phyloP scores from a whole-genome alignment of 1,140 invertebrate genomes.

The Cryptotermes secundus region DNA sequence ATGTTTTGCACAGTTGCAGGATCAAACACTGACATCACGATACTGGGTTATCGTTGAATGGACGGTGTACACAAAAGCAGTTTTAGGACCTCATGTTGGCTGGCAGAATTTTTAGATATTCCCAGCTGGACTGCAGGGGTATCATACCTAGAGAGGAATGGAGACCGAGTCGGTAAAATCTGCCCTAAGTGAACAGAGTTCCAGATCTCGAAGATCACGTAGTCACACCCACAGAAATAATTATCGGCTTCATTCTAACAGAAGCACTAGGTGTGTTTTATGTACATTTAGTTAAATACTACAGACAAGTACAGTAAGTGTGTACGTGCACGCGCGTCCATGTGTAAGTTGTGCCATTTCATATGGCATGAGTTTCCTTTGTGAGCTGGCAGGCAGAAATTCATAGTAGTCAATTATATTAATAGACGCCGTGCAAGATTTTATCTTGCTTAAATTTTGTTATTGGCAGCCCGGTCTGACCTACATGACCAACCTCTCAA shows the following conservation, averaged over 20 bases:
- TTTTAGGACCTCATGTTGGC: conserved; percentile 28
- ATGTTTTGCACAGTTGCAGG: neutral
- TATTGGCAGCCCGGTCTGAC: no score
- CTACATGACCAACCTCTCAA: no score
- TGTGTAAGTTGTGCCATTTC: no score
- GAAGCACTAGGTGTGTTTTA: conserved; percentile 54
- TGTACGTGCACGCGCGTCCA: no score
- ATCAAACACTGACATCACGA: neutral
- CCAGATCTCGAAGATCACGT: conserved; percentile 56
- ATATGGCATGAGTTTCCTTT: no score
- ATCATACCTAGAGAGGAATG: conserved; percentile 47
- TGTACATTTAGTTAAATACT: no score
- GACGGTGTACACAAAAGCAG: conserved; percentile 8
- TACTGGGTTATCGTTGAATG: conserved; percentile 18
- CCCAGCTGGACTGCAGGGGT: conserved; percentile 31
- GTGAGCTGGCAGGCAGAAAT: no score
- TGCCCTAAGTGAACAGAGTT: conserved; percentile 57
- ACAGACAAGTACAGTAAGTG: no score
- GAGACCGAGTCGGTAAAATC: conserved; percentile 64
- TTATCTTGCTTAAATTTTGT: no score
- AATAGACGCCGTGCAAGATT: no score
- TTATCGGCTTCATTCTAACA: conserved; percentile 57
- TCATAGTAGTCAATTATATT: no score
- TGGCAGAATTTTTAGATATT: conserved; percentile 13
- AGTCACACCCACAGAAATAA: conserved; percentile 54